Conservation (phyloP, 2,888 invertebrate genomes). For the Embidobia sp. region DNA sequence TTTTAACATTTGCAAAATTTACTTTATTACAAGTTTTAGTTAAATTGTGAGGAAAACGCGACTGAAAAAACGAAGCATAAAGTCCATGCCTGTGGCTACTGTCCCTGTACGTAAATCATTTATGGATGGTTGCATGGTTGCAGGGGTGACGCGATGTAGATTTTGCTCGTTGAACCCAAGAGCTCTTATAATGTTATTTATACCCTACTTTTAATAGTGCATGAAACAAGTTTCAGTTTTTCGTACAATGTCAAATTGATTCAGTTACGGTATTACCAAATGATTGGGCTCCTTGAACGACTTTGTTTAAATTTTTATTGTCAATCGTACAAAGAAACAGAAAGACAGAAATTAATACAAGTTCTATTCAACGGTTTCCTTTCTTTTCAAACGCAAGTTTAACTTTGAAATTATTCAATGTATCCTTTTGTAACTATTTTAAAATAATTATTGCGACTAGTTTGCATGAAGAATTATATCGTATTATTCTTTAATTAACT, state of each 20-base stretch:
- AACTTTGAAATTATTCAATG: slow-evolving; percentile 2
- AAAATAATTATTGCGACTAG: not conserved
- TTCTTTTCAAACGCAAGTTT: slow-evolving; percentile 6
- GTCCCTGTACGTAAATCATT: slow-evolving; percentile 23
- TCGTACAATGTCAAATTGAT: not conserved
- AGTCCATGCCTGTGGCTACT: slow-evolving; percentile 13
- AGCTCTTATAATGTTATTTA: slow-evolving; percentile 17
- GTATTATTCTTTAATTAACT: slow-evolving; percentile 8
- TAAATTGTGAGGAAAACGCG: slow-evolving; percentile 3
- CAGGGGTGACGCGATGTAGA: slow-evolving; percentile 14
- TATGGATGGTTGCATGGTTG: slow-evolving; percentile 20
- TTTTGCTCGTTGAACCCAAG: slow-evolving; percentile 6
- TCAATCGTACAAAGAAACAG: not conserved
- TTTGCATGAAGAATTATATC: not conserved
- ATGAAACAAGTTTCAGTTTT: not conserved
- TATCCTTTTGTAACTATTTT: slow-evolving; percentile 5
- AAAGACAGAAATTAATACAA: not conserved
- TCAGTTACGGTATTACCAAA: not conserved
- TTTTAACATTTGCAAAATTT: no score
- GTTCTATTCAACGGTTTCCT: not conserved
- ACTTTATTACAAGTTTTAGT: not conserved
- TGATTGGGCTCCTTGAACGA: not conserved
- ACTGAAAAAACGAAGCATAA: slow-evolving; percentile 19
- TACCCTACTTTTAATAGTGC: slow-evolving; percentile 5
- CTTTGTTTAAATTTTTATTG: not conserved